Evolutionary conservation across 1,140 invertebrate genomes (phyloP).

Genomic region (Rhyzopertha dominica): DNA sequence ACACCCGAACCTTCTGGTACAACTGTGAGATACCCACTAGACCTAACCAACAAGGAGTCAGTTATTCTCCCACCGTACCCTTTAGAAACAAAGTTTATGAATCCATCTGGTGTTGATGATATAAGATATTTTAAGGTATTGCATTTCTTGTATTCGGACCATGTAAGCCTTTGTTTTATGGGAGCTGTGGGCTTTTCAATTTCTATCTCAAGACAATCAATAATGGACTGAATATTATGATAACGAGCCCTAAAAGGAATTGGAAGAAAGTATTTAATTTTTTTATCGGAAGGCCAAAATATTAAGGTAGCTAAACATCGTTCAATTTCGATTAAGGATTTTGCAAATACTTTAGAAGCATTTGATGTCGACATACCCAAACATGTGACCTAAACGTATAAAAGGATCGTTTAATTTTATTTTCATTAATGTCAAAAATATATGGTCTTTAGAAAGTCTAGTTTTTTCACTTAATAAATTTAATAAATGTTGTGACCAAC

Average conservation of each 20-base stretch:
- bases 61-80: constrained; percentile 37
- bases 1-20: constrained; percentile 27
- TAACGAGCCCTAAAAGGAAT: constrained; percentile 25
- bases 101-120: constrained; percentile 39
- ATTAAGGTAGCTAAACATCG: constrained; percentile 9
- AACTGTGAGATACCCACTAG: constrained; percentile 33
- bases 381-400: constrained; percentile 13
- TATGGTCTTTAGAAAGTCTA: too few relatives aligned
- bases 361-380: constrained; percentile 11
- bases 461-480: too few relatives aligned
- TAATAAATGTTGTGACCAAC: too few relatives aligned
- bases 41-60: constrained; percentile 34
- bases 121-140: constrained; percentile 46
- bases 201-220: constrained; percentile 41
- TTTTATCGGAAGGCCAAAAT: constrained; percentile 4
- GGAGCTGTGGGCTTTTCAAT: constrained; percentile 35
- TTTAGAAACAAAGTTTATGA: constrained; percentile 41
- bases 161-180: constrained; percentile 30
- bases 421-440: constrained; percentile 20
- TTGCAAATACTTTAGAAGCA: constrained; percentile 17
- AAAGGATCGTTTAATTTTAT: constrained; percentile 13
- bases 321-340: constrained; percentile 15
- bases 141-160: constrained; percentile 40
- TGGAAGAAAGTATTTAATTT: constrained; percentile 21
- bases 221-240: constrained; percentile 20